A percentile compares a stretch with the other conserved stretches of the same genome.
Conservation (phyloP, 37 sponge, comb jelly and placozoan genomes). For the Ianthella basta region DNA sequence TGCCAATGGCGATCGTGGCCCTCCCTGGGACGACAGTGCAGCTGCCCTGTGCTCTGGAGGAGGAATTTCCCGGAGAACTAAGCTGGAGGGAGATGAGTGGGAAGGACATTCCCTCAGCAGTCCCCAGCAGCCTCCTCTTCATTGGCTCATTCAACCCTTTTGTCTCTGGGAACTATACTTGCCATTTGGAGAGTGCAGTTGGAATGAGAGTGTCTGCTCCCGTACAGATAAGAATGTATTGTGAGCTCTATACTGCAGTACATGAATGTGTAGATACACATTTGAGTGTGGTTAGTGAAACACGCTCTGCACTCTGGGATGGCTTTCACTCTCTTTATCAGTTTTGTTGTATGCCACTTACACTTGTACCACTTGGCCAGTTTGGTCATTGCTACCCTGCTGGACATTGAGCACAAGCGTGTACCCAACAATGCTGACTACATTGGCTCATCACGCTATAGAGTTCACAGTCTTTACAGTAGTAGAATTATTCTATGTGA, state of each 20-base stretch:
- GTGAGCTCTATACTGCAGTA: conserved; percentile 1
- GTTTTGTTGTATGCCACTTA: too few relatives aligned
- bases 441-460: too few relatives aligned
- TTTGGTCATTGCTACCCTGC: too few relatives aligned
- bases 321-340: too few relatives aligned
- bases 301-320: too few relatives aligned
- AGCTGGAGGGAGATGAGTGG: background rate
- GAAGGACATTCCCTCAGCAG: background rate
- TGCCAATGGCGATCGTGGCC: background rate
- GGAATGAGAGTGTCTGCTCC: background rate
- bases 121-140: background rate
- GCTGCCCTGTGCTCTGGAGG: conserved; percentile 19
- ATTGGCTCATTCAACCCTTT: background rate
- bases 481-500: too few relatives aligned
- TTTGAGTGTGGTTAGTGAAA: too few relatives aligned
- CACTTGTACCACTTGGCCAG: too few relatives aligned
- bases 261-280: too few relatives aligned
- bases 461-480: too few relatives aligned
- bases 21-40: background rate
- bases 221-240: background rate
- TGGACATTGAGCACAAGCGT: too few relatives aligned
- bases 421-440: too few relatives aligned
- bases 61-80: background rate
- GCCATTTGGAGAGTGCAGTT: background rate
- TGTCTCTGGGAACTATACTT: background rate